Evolutionary conservation across 2,113 vertebrate species (phyloP).

Genomic region (Proterorhinus semilunaris): DNA sequence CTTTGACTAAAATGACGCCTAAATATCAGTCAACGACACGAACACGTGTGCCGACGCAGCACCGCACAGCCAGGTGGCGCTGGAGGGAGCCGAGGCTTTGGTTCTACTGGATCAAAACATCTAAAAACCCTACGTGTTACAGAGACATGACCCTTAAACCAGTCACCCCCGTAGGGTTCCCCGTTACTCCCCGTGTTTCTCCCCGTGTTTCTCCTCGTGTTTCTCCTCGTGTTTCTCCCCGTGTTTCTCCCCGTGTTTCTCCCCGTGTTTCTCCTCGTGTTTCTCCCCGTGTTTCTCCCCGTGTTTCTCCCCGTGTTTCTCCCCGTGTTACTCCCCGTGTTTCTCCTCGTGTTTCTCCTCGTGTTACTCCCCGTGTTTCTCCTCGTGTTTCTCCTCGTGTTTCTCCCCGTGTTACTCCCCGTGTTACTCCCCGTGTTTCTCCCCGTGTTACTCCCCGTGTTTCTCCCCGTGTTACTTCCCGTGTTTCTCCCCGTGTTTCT

Average conservation of each 20-base stretch:
- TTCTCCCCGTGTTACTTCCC: background rate
- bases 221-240: background rate
- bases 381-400: background rate
- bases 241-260: constrained; percentile 18
- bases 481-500: background rate
- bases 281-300: constrained; percentile 15
- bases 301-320: too few species aligned
- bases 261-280: background rate
- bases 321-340: background rate
- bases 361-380: background rate
- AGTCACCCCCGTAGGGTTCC: background rate
- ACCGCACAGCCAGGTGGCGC: too few species aligned
- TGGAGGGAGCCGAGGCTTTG: too few species aligned
- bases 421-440: background rate
- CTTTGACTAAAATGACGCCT: too few species aligned
- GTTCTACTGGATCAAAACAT: too few species aligned
- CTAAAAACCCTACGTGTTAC: too few species aligned
- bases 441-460: background rate
- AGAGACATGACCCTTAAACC: too few species aligned
- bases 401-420: background rate
- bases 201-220: background rate
- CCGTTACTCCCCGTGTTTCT: background rate
- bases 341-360: background rate
- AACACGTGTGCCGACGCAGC: too few species aligned
- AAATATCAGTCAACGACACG: too few species aligned